Percentiles rank a stretch among this genome's conserved stretches.
Conservation (phyloP, 2,113 vertebrate genomes). For the Eulemur rufifrons region DNA sequence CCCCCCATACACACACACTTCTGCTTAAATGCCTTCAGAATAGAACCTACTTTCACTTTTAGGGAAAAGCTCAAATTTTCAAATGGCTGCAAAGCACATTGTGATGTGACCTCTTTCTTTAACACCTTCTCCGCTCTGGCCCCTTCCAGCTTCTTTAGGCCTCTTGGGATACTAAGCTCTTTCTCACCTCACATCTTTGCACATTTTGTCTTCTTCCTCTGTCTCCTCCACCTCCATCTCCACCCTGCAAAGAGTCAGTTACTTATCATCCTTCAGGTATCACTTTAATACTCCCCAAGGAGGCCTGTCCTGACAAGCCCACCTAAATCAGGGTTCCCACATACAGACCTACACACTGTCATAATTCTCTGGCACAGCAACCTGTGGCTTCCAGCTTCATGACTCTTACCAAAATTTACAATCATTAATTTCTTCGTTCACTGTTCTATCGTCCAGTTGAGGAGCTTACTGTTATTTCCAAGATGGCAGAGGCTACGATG, state of each 20-base stretch:
- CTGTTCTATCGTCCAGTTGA: neutral
- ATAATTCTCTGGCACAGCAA: neutral
- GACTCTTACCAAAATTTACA: neutral
- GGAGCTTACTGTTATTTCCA: neutral
- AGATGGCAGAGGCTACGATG: neutral
- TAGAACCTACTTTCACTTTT: neutral
- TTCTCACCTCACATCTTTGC: neutral
- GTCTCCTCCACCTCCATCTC: neutral
- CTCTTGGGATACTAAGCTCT: neutral
- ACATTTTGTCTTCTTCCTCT: rapidly evolving
- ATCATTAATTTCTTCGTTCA: neutral
- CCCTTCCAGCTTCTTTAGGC: too few relatives aligned
- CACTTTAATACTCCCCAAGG: neutral
- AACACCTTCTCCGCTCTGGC: neutral
- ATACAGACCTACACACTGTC: neutral
- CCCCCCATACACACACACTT: too few relatives aligned
- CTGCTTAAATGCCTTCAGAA: neutral
- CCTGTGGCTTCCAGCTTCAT: neutral
- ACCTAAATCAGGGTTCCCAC: neutral
- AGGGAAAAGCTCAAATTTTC: neutral
- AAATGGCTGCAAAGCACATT: neutral
- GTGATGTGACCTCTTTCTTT: neutral
- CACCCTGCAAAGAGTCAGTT: neutral
- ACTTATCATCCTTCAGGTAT: neutral
- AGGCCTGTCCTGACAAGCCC: neutral